phyloP scores from a whole-genome alignment of 92 coral and sea anemone species.

The Micromussa lordhowensis region DNA sequence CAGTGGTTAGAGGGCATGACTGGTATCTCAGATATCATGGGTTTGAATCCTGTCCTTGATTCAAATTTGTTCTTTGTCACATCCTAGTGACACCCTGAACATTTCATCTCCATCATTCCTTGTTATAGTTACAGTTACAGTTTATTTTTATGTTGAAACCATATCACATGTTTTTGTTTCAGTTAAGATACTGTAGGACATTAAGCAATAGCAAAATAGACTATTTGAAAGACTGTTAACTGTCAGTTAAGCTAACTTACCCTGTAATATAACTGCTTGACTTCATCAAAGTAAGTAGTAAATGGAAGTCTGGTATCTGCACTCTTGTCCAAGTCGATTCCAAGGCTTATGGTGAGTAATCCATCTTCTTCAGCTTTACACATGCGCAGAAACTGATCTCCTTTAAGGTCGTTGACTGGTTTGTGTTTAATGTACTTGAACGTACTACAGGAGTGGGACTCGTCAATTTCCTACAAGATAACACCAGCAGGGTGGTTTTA shows the following conservation, averaged over 20 bases:
- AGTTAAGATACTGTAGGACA: too few species aligned
- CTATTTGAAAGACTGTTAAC: background rate
- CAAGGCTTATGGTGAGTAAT: constrained; percentile 72
- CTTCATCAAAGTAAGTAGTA: constrained; percentile 83
- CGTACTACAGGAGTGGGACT: constrained; percentile 84
- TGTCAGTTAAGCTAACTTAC: constrained; percentile 48
- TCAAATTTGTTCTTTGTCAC: too few species aligned
- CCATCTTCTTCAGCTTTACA: constrained; percentile 92
- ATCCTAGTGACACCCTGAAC: too few species aligned
- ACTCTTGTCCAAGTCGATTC: constrained; percentile 84
- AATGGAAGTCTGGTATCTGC: constrained; percentile 65
- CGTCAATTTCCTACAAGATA: constrained; percentile 87
- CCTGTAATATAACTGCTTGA: constrained; percentile 94
- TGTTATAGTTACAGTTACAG: too few species aligned
- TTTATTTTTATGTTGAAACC: too few species aligned
- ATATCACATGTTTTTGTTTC: too few species aligned
- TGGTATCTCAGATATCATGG: too few species aligned
- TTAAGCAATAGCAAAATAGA: background rate
- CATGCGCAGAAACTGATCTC: constrained; percentile 92
- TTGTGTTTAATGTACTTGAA: constrained; percentile 91
- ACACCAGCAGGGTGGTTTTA: background rate
- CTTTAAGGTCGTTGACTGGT: constrained; percentile 88
- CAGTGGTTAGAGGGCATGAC: too few species aligned
- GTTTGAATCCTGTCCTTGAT: too few species aligned
- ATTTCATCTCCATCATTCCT: too few species aligned